phyloP scores from a whole-genome alignment of 2,888 invertebrate genomes.

The Conus canariensis region DNA sequence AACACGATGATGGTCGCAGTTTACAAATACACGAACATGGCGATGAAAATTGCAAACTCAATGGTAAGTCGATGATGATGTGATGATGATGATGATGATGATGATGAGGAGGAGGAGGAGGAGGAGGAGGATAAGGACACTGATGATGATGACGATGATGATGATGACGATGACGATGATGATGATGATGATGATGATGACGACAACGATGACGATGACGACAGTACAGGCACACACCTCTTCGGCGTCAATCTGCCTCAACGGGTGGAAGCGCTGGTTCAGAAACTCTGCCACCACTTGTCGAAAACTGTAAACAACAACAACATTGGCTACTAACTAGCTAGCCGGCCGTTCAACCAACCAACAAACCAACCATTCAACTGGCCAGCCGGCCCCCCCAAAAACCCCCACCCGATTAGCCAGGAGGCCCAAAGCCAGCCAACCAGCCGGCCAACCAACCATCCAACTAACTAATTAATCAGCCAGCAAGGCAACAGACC shows the following conservation, averaged over 20 bases:
- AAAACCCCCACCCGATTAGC: too few species aligned
- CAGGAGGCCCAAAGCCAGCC: too few species aligned
- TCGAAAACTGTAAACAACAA: slow-evolving; percentile 43
- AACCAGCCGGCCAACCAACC: too few species aligned
- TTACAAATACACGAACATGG: too few species aligned
- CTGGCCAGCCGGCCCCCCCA: background rate
- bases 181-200: background rate
- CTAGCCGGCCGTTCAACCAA: background rate
- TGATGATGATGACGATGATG: background rate
- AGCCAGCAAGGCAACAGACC: too few species aligned
- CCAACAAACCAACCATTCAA: background rate
- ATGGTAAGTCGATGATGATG: too few species aligned
- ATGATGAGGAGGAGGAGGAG: background rate
- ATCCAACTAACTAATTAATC: too few species aligned
- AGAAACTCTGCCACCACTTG: slow-evolving; percentile 44
- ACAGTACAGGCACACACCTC: slow-evolving; percentile 27
- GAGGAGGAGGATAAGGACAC: background rate
- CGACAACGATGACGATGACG: background rate
- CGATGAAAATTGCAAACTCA: too few species aligned
- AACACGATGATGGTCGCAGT: too few species aligned
- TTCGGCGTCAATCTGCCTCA: slow-evolving; percentile 46
- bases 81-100: background rate
- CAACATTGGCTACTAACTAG: background rate
- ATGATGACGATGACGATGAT: background rate
- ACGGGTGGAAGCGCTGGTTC: slow-evolving; percentile 40